Base-by-base conservation (phyloP, 2,797 vertebrate species). In the Orientallactaga sibirica region DNA sequence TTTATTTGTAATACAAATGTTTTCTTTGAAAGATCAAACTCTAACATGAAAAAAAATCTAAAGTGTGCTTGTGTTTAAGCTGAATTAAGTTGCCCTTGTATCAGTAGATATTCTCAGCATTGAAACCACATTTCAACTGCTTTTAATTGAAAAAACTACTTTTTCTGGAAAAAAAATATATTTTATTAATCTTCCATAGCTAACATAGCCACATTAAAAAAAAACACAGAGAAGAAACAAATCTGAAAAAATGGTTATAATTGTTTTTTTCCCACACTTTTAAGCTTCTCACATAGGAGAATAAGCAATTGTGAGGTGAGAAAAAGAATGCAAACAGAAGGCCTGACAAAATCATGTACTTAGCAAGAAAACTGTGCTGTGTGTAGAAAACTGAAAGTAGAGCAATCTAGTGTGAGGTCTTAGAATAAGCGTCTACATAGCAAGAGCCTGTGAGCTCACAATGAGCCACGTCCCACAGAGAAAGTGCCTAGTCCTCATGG, bases 181-280 rank as follows among this genome's bases (percentile, higher is more conserved):
- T 20, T 90, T 84, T 86, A 90, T 91, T 96, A 88, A 91, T 97
- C 97, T 97, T 96, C 93, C 94, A 64, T 61, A 43, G 64, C 10
- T 8, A 15, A 85, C 33, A 85, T 83, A 95, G 96, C 48, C 91
- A 70, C 73, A 82, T 70, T 96, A 97, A 67, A 92, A 95, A 96
- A 96, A 79, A 55, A 96, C 29, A 80, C 64, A 55, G 62, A 74
- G 76, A 91, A 96, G 81, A 61, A 88, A 75, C n/a, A 93, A 89
- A 91, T 92, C 5, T 94, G 86, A 92, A 52, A 88, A 94, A 93
- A 75, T 14, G 5, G 37, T 66, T 93, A 79, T 7, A 94, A 71
- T 24, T 90, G 37, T 11, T 61, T 14, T 61, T 41, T 94, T 96
- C 84, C 92, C 90, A 95, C 75, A 89, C 33, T 73, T 79, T 84